Conservation (phyloP, 1,140 invertebrate species). For the Tetragnatha versicolor region DNA sequence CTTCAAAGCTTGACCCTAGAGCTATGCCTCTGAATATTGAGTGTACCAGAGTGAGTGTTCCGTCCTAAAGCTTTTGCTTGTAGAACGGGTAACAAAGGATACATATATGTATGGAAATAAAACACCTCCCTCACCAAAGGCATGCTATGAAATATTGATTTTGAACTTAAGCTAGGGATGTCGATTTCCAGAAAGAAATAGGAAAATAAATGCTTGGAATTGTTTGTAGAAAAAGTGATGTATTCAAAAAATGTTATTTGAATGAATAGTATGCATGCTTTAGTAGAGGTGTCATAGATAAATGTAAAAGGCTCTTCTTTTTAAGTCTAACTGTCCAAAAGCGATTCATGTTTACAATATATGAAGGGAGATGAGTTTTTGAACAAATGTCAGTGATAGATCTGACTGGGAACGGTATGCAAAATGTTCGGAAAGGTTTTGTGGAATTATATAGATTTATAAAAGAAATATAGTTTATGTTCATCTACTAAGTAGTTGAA, state of each 20-base stretch:
- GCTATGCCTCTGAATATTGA: constrained; percentile 23
- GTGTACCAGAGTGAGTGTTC: neutral
- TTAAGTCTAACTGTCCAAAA: neutral
- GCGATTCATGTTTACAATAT: neutral
- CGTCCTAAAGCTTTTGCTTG: neutral
- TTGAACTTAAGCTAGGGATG: constrained; percentile 12
- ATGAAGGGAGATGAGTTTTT: neutral
- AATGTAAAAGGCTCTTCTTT: constrained; percentile 1
- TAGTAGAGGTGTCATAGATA: constrained; percentile 14
- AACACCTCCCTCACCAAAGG: neutral
- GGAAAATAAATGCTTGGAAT: constrained; percentile 29
- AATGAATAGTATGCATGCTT: neutral
- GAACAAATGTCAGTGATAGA: neutral
- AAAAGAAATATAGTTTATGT: neutral
- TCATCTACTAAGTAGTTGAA: neutral
- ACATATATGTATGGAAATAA: constrained; percentile 4
- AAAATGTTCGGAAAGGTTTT: neutral
- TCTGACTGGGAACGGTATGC: neutral
- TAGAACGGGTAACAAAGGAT: constrained; percentile 11
- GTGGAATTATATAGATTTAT: neutral
- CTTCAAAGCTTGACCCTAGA: constrained; percentile 8
- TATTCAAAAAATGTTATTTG: constrained; percentile 24
- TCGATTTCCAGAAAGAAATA: constrained; percentile 7
- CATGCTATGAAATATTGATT: constrained; percentile 31
- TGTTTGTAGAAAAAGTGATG: constrained; percentile 21